phyloP scores from a whole-genome alignment of 2,797 vertebrate species.

The Pangasius larnaudii region DNA sequence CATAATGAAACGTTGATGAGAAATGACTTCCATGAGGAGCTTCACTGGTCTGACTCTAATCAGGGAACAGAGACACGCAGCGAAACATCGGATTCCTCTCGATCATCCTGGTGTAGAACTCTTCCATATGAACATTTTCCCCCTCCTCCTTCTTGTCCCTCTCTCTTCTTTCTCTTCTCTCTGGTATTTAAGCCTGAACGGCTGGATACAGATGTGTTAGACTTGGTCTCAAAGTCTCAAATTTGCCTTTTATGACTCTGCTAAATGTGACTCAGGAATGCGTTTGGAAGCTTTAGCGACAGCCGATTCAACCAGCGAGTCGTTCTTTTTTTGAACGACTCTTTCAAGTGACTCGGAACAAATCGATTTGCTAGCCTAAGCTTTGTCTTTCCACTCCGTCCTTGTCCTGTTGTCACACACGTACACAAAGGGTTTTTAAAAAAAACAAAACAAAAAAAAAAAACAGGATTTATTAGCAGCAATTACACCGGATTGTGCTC shows the following conservation, averaged over 20 bases:
- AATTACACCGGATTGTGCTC: background rate
- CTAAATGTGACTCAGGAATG: background rate
- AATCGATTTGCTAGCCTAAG: background rate
- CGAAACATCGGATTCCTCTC: conserved; percentile 55
- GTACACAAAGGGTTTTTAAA: background rate
- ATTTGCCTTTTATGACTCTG: background rate
- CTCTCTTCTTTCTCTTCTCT: background rate
- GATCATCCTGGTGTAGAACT: conserved; percentile 24
- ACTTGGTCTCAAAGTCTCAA: background rate
- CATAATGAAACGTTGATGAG: conserved; percentile 42
- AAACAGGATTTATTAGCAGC: conserved; percentile 20
- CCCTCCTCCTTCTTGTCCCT: background rate
- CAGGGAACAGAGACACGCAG: conserved; percentile 20
- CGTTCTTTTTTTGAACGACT: background rate
- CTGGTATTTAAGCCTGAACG: background rate
- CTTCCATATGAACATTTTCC: conserved; percentile 12
- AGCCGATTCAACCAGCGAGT: background rate
- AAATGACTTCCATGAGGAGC: conserved; percentile 56
- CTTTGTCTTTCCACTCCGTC: background rate
- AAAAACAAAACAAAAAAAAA: no score
- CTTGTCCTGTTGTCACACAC: background rate
- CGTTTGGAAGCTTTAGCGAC: background rate
- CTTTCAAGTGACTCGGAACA: conserved; percentile 18
- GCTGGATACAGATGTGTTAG: conserved; percentile 10
- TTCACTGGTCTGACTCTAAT: conserved; percentile 39